phyloP scores from a whole-genome alignment of 1,140 invertebrate genomes.

The Heliconius congener region DNA sequence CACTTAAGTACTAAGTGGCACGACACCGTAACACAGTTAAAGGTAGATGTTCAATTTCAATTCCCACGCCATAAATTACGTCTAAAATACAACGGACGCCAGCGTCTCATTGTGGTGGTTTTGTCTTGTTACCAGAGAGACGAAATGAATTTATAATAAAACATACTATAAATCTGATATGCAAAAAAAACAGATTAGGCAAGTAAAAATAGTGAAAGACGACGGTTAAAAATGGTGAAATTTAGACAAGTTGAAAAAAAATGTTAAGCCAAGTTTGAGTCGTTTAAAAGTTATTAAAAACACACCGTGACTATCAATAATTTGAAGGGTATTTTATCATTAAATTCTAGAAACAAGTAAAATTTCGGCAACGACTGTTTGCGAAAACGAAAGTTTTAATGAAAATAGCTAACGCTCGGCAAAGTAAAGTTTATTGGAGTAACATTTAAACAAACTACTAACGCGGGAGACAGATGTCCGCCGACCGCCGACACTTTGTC shows the following conservation, averaged over 20 bases:
- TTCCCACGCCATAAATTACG: too few relatives aligned
- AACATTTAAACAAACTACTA: slow-evolving; percentile 12
- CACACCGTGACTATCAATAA: not conserved
- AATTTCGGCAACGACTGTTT: not conserved
- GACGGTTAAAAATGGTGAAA: too few relatives aligned
- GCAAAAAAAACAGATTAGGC: too few relatives aligned
- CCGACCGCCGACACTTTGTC: not conserved
- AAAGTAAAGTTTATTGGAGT: slow-evolving; percentile 8
- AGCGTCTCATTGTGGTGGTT: too few relatives aligned
- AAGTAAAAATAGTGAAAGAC: too few relatives aligned
- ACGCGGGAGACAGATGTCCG: slow-evolving; percentile 2
- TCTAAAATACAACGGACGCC: too few relatives aligned
- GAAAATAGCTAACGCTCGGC: not conserved
- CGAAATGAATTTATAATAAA: too few relatives aligned
- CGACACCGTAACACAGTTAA: too few relatives aligned
- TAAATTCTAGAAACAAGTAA: slow-evolving; percentile 1
- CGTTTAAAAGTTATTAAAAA: not conserved
- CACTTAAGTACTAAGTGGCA: not conserved
- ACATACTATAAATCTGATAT: too few relatives aligned
- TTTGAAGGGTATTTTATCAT: not conserved
- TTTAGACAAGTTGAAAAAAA: not conserved
- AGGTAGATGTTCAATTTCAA: not conserved
- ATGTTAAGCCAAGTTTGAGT: not conserved
- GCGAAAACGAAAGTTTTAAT: slow-evolving; percentile 6
- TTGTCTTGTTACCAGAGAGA: too few relatives aligned